phyloP scores from a whole-genome alignment of 2,797 vertebrate species.

The Neopelma chrysocephalum region DNA sequence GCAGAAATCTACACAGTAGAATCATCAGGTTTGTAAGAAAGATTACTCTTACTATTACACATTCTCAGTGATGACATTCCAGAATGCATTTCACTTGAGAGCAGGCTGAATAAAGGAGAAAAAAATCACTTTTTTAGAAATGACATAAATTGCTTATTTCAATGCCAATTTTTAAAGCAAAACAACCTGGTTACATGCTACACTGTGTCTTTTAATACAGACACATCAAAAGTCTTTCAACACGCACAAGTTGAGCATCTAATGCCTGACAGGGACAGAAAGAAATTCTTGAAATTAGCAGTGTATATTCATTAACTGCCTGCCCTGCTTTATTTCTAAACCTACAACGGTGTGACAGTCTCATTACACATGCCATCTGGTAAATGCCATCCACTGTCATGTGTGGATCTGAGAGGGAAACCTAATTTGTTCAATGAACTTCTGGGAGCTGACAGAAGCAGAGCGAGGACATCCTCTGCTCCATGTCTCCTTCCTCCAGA shows the following conservation, averaged over 20 bases:
- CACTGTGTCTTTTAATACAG: background rate
- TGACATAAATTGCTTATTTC: background rate
- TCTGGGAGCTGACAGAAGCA: constrained; percentile 49
- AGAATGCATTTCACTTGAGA: background rate
- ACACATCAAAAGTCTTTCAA: background rate
- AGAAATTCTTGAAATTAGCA: constrained; percentile 2
- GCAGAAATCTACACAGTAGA: background rate
- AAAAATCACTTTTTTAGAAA: background rate
- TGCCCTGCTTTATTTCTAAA: constrained; percentile 5
- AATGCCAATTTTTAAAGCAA: background rate
- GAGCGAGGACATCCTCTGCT: background rate
- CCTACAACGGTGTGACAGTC: constrained; percentile 40
- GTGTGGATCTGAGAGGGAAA: constrained; percentile 26
- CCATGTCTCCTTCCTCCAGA: background rate
- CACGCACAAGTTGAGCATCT: background rate
- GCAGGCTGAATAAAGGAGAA: background rate
- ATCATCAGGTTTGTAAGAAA: background rate
- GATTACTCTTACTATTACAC: background rate
- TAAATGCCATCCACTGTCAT: constrained; percentile 58
- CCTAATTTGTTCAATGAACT: constrained; percentile 29
- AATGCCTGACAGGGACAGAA: background rate
- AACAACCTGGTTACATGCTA: background rate
- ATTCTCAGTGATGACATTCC: background rate
- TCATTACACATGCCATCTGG: constrained; percentile 58
- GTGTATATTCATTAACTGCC: constrained; percentile 20